Percentiles rank a stretch among this genome's conserved stretches.
Conservation (phyloP, 2,113 vertebrate genomes). For the Mesembrinibis cayennensis region DNA sequence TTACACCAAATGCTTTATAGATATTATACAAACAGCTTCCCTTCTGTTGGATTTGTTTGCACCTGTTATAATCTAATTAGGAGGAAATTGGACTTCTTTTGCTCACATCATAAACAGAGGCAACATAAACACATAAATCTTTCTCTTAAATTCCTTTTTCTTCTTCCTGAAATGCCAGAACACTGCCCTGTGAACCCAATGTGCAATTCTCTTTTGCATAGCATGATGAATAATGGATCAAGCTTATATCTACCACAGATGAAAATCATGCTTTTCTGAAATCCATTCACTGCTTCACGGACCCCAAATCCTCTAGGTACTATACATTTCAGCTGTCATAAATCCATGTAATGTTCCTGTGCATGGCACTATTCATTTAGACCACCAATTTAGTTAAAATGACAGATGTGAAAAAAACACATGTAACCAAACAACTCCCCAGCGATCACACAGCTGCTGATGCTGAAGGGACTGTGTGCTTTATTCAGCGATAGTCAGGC, state of each 20-base stretch:
- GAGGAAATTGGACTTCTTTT: conserved; percentile 28
- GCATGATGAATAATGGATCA: conserved; percentile 51
- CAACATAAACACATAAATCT: conserved; percentile 28
- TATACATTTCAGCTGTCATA: conserved; percentile 32
- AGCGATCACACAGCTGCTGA: conserved; percentile 35
- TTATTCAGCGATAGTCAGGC: background rate
- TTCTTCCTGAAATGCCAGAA: conserved; percentile 23
- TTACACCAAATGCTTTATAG: background rate
- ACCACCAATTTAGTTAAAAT: conserved; percentile 56
- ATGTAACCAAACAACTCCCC: conserved; percentile 42
- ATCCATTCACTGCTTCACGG: background rate
- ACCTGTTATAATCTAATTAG: conserved; percentile 48
- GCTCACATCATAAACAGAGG: conserved; percentile 6
- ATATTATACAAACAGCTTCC: background rate
- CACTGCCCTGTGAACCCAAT: conserved; percentile 16
- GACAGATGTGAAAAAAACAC: conserved; percentile 17
- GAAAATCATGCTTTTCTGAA: conserved; percentile 43
- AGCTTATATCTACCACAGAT: conserved; percentile 10
- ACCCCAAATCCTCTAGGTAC: conserved; percentile 27
- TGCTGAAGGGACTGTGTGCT: conserved; percentile 8
- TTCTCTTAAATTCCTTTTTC: conserved; percentile 1
- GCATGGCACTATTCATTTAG: conserved; percentile 44
- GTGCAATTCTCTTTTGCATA: conserved; percentile 35
- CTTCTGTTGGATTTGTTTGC: conserved; percentile 12
- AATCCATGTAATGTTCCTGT: conserved; percentile 25